Base-by-base conservation (phyloP, 2,888 invertebrate genomes). In the Marronus borbonicus region DNA sequence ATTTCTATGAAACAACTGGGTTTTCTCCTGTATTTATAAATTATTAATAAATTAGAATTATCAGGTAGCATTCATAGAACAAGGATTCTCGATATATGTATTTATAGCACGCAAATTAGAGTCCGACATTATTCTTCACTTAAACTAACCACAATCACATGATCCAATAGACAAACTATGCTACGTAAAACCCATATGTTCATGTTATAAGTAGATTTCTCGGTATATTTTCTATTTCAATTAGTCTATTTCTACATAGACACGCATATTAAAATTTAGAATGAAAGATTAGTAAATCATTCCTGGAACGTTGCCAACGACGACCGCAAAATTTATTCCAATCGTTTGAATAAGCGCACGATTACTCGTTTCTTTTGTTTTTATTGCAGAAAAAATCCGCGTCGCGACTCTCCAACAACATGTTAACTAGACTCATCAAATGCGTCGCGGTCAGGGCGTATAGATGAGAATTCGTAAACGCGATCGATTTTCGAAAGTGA, bases 301-400 rank as follows among this genome's bases (percentile, higher is more conserved):
- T 72, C 55, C 36, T 72, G 70, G 58, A 72, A 58, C 5, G 8
- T 36, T 72, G 70, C 70, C 70, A 72, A 72, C 70, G 36, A 31
- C 55, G 58, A 72, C 70, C 70, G 58, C 70, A 72, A 72, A 36
- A 72, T 72, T 72, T 72, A 72, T 72, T 72, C 58, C 70, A 17
- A 58, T 72, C 58, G 70, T 72, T 72, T 58, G 70, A 72, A 72
- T 72, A 39, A 39, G 55, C 36, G 58, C 44, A 72, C 70, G 58
- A 36, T 39, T n/a, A 20, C 49, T 44, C 52, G 52, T n/a, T 50
- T 44, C 10, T 65, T 68, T 31, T 44, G 8, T 68, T 68, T 72
- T 72, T 72, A 72, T 72, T 39, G 17, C 58, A 17, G 58, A 20
- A 58, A 72, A 66, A 72, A 58, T 58, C 70, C 70, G 58, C 10